Evolutionary conservation across 2,113 vertebrate species (phyloP).

Genomic region (Corythaeola cristata): DNA sequence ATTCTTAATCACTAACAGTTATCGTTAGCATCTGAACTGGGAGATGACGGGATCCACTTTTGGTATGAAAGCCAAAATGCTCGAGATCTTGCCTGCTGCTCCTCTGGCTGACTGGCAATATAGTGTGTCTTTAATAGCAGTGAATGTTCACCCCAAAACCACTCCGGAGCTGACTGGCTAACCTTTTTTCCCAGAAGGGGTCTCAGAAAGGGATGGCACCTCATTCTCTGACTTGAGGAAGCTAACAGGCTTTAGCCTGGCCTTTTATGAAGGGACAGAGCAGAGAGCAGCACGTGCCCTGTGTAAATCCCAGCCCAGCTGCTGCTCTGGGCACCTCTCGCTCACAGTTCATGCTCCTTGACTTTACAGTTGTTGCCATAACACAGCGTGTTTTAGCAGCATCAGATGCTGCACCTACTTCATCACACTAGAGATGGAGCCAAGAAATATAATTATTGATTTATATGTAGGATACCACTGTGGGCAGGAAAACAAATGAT

Average conservation of each 20-base stretch:
- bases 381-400: neutral
- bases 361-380: neutral
- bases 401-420: neutral
- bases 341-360: neutral
- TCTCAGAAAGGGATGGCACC: neutral
- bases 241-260: neutral
- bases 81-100: neutral
- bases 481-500: neutral
- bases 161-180: neutral
- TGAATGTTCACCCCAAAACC: neutral
- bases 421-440: neutral
- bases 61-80: neutral
- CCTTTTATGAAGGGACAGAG: neutral
- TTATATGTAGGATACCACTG: neutral
- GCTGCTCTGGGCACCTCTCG: fast-evolving
- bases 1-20: neutral
- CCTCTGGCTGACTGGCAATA: neutral
- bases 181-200: neutral
- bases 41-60: neutral
- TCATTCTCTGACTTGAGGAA: neutral
- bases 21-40: neutral
- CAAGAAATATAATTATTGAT: neutral
- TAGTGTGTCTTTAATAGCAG: neutral
- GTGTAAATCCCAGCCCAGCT: neutral
- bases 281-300: neutral